Evolutionary conservation across 2,113 vertebrate genomes (phyloP), one percentile per base, ranked within the genome.

Genomic region (Oenanthe oenanthe): DNA sequence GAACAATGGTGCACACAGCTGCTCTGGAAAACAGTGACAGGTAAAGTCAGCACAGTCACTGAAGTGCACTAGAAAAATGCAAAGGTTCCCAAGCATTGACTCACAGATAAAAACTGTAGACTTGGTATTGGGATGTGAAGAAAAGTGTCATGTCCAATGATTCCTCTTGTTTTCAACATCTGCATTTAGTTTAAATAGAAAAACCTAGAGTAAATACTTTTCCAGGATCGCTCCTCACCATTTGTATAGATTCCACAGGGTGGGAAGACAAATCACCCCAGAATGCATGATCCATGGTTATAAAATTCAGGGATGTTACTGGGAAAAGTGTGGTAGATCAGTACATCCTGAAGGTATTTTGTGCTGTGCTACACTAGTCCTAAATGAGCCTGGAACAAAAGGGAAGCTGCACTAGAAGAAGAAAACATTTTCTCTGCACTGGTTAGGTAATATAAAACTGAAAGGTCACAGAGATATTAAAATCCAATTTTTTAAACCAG

Each of bases 391-490:
- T 66, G 26, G 42, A 58, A 61, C 0, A 22, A 77, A 88, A 88
- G 32, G 32, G 17, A 94, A 92, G 51, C 36, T 92, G 60, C 28
- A 51, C 18, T 32, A 73, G 34, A 94, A 76, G 58, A 84, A 84
- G 58, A 72, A 96, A 94, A 85, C 20, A 85, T 34, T 74, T 88
- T 68, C 42, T 66, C 32, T 85, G 51, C 31, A 54, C 26, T n/a
- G 19, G 12, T 74, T 77, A 80, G 51, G 58, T 19, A 50, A 83
- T 70, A 90, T 24, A 90, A 96, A 83, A 77, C n/a, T 53, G 31
- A 92, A 96, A 89, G 38, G 51, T 62, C 95, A 94, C 17, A 36
- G 60, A 85, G 43, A 74, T 63, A 85, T 45, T 85, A 85, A 93
- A 79, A 19, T 74, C 11, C 5, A 7, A 6, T 4, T 21, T 61